Percentiles rank a stretch among this genome's conserved stretches.
Evolutionary conservation across 53 echinoderm and acorn worm genomes (phyloP).

Genomic region (Glandiceps talaboti): DNA sequence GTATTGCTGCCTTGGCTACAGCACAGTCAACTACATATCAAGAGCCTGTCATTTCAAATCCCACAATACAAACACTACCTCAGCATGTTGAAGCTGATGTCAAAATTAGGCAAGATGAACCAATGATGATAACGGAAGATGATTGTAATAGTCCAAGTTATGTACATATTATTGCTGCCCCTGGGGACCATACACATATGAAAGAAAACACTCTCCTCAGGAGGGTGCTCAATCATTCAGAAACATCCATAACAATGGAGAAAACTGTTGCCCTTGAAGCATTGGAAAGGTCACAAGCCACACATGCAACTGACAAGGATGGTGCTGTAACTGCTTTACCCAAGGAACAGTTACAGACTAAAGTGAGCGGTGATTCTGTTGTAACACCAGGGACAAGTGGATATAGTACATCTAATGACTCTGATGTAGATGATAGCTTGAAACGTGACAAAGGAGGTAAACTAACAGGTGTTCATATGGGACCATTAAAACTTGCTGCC

Average conservation of each 20-base stretch:
- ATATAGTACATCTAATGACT: constrained; percentile 53
- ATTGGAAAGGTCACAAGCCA: neutral
- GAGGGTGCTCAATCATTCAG: neutral
- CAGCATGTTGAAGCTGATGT: constrained; percentile 12
- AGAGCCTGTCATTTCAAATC: neutral
- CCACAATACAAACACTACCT: constrained; percentile 9
- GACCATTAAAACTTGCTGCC: constrained; percentile 90
- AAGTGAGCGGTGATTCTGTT: neutral
- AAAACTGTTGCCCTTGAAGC: neutral
- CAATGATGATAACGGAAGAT: neutral
- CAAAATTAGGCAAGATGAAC: constrained; percentile 2
- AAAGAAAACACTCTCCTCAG: neutral
- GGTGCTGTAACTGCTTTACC: too few species aligned
- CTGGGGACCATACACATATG: neutral
- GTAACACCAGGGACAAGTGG: constrained; percentile 43
- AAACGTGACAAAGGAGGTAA: constrained; percentile 26
- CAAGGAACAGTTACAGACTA: neutral
- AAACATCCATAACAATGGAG: neutral
- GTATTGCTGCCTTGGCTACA: too few species aligned
- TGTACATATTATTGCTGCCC: neutral
- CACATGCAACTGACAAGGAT: neutral
- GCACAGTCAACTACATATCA: neutral
- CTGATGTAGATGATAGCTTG: constrained; percentile 22
- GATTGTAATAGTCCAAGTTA: neutral
- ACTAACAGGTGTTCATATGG: constrained; percentile 30